Evolutionary conservation across 2,113 vertebrate species (phyloP), one percentile per base, ranked within the genome.

Genomic region (Enhydra lutris): DNA sequence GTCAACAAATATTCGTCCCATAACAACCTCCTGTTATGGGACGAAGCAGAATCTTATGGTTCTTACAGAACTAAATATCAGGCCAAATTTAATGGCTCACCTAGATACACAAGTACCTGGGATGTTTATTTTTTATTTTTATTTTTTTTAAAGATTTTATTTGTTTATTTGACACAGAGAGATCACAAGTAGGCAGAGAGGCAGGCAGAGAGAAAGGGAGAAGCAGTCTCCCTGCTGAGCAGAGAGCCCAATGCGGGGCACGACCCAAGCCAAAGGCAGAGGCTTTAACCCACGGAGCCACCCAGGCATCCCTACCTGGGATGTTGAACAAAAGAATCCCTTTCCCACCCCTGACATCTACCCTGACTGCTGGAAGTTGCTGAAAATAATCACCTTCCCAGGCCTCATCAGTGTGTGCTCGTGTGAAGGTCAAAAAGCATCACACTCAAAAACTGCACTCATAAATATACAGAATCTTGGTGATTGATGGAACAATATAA

Each of bases 351-450:
- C 24, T 76, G 36, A 80, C 26, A 55, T 92, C 59, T 74, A 13
- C 59, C 23, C 59, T 93, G 23, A 59, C 76, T 47, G 61, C 21
- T 65, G 59, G 86, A 95, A 76, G n/a, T 80, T 79, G 63, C 42
- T 80, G 73, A 97, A 98, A 98, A 97, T 94, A 96, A 93, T 96
- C 89, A 85, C 57, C 80, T 95, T 45, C 57, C 96, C 92, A 98
- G 91, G 87, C 95, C 95, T 93, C 97, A 96, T 95, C 93, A 97
- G 23, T 79, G 69, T 82, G 59, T 86, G 45, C 29, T 96, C 91
- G 11, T 88, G 89, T 79, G 97, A 98, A 98, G 98, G 97, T 98
- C 97, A 98, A 98, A 98, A 97, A 98, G 85, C 97, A 96, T 96
- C 98, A 98, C 57, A 85, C 86, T 98, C 42, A 7, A 98, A 98